phyloP scores from a whole-genome alignment of 2,797 vertebrate genomes.

The Urophycis tenuis region DNA sequence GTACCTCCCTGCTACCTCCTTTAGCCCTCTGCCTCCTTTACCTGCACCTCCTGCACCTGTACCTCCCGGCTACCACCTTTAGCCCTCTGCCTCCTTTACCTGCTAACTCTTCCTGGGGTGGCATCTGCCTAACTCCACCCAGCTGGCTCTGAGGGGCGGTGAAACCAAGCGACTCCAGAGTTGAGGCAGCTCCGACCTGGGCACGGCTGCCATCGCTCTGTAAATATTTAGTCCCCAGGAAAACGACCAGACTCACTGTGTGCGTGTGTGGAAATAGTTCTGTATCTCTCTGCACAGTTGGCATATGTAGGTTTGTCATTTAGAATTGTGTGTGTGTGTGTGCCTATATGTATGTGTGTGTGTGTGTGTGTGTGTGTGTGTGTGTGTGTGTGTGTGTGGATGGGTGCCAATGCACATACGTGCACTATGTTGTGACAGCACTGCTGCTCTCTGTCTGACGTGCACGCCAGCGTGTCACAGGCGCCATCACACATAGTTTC shows the following conservation, averaged over 20 bases:
- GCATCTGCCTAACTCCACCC: background rate
- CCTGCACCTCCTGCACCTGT: too few species aligned
- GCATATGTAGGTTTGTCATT: background rate
- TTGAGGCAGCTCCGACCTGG: background rate
- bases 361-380: background rate
- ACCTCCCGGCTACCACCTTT: too few species aligned
- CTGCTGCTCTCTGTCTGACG: too few species aligned
- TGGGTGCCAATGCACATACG: conserved; percentile 5
- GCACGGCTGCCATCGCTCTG: background rate
- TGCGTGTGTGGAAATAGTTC: background rate
- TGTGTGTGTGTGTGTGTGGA: conserved; percentile 15
- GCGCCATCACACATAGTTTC: too few species aligned
- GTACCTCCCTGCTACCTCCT: too few species aligned
- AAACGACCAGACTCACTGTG: too few species aligned
- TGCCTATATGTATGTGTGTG: conserved; percentile 25
- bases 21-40: too few species aligned
- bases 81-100: too few species aligned
- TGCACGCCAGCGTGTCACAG: too few species aligned
- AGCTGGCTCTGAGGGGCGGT: background rate
- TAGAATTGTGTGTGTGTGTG: background rate
- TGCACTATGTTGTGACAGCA: background rate
- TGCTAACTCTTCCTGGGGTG: background rate
- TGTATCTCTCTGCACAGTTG: background rate
- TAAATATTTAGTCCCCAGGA: too few species aligned
- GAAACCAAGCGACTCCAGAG: background rate